Percentiles rank a stretch among this genome's conserved stretches.
Evolutionary conservation across 2,113 vertebrate species (phyloP).

Genomic region (Pluvialis apricaria): DNA sequence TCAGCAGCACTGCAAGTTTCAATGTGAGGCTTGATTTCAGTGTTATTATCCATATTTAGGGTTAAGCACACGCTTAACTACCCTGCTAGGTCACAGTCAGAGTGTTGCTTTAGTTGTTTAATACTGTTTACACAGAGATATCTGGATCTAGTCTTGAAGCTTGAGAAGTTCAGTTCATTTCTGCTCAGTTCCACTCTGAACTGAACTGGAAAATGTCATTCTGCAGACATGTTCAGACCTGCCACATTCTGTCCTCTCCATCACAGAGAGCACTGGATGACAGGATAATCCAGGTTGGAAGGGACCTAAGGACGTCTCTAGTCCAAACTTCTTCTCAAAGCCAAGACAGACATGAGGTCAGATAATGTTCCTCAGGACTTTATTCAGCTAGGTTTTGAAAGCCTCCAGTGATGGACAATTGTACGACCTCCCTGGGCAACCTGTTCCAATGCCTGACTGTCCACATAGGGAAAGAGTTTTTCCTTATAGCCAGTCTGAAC

Average conservation of each 20-base stretch:
- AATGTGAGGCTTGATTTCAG: neutral
- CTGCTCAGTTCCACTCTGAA: neutral
- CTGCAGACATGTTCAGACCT: neutral
- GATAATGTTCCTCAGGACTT: neutral
- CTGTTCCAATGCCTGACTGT: neutral
- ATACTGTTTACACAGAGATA: neutral
- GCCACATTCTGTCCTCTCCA: neutral
- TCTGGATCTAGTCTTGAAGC: neutral
- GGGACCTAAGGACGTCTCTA: neutral
- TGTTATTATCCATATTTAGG: neutral
- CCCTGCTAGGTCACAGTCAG: neutral
- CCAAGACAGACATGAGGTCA: neutral
- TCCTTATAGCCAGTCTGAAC: neutral
- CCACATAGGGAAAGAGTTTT: neutral
- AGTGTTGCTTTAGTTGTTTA: neutral
- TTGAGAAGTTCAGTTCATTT: neutral
- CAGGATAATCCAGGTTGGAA: neutral
- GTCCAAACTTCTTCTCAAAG: neutral
- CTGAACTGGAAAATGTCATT: neutral
- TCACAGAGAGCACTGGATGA: neutral
- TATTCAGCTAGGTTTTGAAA: neutral
- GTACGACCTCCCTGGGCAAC: neutral
- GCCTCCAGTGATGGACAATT: neutral
- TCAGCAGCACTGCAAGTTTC: neutral
- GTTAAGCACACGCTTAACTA: neutral